phyloP scores from a whole-genome alignment of 2,888 invertebrate genomes.

The Calliopum simillimum region DNA sequence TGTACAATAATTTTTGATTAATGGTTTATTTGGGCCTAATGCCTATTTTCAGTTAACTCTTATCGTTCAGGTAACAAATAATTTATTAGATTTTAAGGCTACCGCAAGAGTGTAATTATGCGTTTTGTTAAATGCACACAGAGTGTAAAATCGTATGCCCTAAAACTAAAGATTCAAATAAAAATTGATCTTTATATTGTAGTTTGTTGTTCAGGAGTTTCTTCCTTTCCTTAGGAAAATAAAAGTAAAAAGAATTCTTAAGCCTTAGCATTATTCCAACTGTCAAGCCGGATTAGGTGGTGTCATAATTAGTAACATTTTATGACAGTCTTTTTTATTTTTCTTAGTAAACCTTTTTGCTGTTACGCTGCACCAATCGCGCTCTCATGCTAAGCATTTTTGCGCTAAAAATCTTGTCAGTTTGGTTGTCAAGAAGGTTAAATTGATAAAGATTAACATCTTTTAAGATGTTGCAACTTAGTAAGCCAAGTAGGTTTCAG shows the following conservation, averaged over 20 bases:
- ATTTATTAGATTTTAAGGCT: slow-evolving; percentile 23
- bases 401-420: background rate
- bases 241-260: no score
- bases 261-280: slow-evolving; percentile 4
- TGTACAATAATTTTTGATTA: slow-evolving; percentile 25
- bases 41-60: slow-evolving; percentile 2
- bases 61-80: slow-evolving; percentile 5
- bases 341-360: slow-evolving; percentile 30
- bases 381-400: background rate
- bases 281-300: slow-evolving; percentile 27
- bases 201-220: no score
- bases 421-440: background rate
- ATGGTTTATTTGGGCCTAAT: slow-evolving; percentile 37
- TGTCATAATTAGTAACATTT: slow-evolving; percentile 45
- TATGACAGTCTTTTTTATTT: slow-evolving; percentile 42
- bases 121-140: no score
- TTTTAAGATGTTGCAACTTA: background rate
- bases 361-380: background rate
- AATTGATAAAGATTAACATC: slow-evolving; percentile 20
- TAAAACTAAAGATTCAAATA: no score
- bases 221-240: no score
- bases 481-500: no score
- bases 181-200: no score
- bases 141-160: no score
- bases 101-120: background rate